These are phyloP conservation scores for Plotosus lineatus DNA, from an alignment of 2,113 vertebrate species.

Conservation along the genomic window DNA sequence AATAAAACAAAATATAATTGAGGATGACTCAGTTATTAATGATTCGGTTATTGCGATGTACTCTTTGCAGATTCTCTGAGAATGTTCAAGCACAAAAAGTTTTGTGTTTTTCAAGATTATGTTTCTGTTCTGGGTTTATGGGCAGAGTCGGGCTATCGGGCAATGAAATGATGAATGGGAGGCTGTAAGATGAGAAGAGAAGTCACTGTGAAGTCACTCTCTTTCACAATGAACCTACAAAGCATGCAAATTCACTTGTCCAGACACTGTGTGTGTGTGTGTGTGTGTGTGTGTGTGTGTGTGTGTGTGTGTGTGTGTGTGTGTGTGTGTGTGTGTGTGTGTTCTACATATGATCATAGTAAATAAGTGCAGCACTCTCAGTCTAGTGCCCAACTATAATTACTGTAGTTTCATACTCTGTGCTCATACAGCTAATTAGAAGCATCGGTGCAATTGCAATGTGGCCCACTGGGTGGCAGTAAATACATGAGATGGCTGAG, in stretches of 20 bases:
- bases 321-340: background rate
- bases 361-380: conserved; percentile 15
- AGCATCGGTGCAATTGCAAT: conserved; percentile 1
- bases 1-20: background rate
- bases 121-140: background rate
- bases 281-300: conserved; percentile 10
- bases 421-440: background rate
- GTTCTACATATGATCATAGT: background rate
- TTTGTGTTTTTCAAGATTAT: background rate
- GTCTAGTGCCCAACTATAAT: background rate
- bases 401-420: background rate
- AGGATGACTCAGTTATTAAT: background rate
- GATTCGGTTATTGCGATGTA: background rate
- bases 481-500: conserved; percentile 34
- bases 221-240: conserved; percentile 3
- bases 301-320: conserved; percentile 5
- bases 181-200: background rate
- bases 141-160: background rate
- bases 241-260: background rate
- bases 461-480: conserved; percentile 50
- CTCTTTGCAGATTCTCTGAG: background rate
- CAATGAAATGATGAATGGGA: conserved; percentile 6
- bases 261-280: background rate
- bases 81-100: background rate
- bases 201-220: conserved; percentile 10